Evolutionary conservation across 2,888 invertebrate species (phyloP), one percentile per base, ranked within the genome.

Genomic region (Euproctis similis): DNA sequence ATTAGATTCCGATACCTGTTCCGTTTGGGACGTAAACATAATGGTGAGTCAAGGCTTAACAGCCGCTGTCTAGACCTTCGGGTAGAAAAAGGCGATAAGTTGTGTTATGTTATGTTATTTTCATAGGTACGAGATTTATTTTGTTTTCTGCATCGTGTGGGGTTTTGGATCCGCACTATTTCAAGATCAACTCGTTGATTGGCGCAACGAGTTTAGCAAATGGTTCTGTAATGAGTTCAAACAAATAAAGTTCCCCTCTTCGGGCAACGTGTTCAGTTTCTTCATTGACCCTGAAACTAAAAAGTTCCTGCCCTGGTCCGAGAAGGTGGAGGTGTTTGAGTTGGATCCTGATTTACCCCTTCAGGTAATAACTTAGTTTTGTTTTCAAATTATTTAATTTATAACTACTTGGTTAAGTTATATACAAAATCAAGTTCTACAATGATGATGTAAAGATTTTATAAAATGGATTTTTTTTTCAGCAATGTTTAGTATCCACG

Each of bases 201-300:
- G 96, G 91, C 88, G 97, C 22, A 92, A 92, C 47, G 97, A 97
- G 62, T 97, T 97, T 68, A 94, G 93, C 60, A 97, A 96, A 70
- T 97, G 97, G 97, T 98, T 96, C 87, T 85, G 88, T 10, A 93
- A 91, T 42, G 97, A 97, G 75, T 97, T 96, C 69, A 97, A 96
- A 73, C 87, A 92, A 0, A 88, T 97, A 12, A 94, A 94, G 71
- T 96, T 97, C 72, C 97, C 97, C 0, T 59, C 88, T 0, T 86
- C 88, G 1, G 95, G 93, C 2, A 94, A 90, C 26, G 90, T 97
- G 1, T 97, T 97, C 66, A 92, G 92, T 55, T 97, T 91, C 72
- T 97, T 89, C 68, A 94, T 97, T 33, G 96, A 97, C 54, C 84
- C 87, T 1, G 93, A 95, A 51, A 90, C 92, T 0, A 96, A 96